Base-by-base conservation (phyloP, 2,113 vertebrate genomes). In the Boulengeromyrus knoepffleri region DNA sequence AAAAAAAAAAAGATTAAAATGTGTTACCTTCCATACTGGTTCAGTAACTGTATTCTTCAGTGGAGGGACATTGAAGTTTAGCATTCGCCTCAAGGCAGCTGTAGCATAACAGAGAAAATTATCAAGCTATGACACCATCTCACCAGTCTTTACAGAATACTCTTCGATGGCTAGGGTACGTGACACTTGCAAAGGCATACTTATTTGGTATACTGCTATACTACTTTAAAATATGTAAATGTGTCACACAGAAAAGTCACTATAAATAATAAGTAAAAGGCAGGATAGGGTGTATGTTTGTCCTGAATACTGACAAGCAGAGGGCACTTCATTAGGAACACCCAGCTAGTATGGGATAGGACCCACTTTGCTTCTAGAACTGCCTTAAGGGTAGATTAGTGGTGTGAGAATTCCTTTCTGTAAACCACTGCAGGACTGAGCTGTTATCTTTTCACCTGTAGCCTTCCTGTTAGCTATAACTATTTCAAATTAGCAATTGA, bases 1-100 rank as follows among this genome's bases (percentile, higher is more conserved):
- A 10, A 9, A 52, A 58, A 13, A 12, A 31, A 31, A 31, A 27
- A 70, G 10, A 70, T 13, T 31, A 1, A 31, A 31, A 70, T 31
- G 62, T 42, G 36, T 80, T 96, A 98, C 99, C 98, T 99, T 99
- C 99, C 99, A 99, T 92, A 99, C 98, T 87, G 99, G 98, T 92
- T 99, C 99, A 87, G 97, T 96, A 90, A 97, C 92, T 88, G 97
- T 97, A 95, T 98, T 99, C 96, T 99, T 99, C 95, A 99, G 93
- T 92, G 97, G 96, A 93, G 97, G 97, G 92, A 97, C 95, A 92
- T 99, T 99, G 93, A 99, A 99, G 96, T 99, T 99, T 93, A 99
- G 93, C 99, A 99, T 99, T 88, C 98, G 97, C 94, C 97, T 99
- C 94, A 99, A 95, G 93, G 98, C 98, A 92, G 96, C 99, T 99